These are phyloP conservation scores for Tricholauxania praeusta DNA, from an alignment of 2,888 invertebrate genomes.

Conservation along the genomic window DNA sequence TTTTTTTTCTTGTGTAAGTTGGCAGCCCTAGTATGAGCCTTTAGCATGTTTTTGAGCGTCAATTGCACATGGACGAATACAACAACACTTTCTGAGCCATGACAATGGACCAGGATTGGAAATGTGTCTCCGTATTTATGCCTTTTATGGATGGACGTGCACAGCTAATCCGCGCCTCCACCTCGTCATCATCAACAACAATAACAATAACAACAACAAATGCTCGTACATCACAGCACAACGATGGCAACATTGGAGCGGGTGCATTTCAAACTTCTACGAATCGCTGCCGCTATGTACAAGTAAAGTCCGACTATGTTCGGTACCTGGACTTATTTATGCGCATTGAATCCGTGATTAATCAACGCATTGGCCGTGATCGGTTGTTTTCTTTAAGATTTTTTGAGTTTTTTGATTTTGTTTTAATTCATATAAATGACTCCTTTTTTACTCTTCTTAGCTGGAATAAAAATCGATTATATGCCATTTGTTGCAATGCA, in stretches of 20 bases:
- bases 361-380: conserved; percentile 20
- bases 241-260: conserved; percentile 10
- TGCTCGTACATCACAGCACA: neutral
- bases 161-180: conserved; percentile 20
- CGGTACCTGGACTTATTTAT: conserved; percentile 23
- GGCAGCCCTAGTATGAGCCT: too few relatives aligned
- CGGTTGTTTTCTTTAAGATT: neutral
- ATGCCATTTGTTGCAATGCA: neutral
- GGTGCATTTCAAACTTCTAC: conserved; percentile 21
- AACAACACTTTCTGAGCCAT: neutral
- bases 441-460: neutral
- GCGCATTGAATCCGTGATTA: conserved; percentile 16
- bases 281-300: conserved; percentile 16
- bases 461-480: conserved; percentile 18
- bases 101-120: conserved; percentile 20
- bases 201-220: neutral
- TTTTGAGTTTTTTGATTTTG: neutral
- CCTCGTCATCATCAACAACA: conserved; percentile 6
- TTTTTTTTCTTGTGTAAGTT: too few relatives aligned
- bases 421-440: conserved; percentile 1
- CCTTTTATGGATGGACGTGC: conserved; percentile 22
- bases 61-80: too few relatives aligned
- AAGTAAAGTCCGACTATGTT: neutral
- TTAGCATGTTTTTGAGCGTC: too few relatives aligned
- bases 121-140: conserved; percentile 28